phyloP scores from a whole-genome alignment of 2,888 invertebrate genomes.

The Bimastos eiseni region DNA sequence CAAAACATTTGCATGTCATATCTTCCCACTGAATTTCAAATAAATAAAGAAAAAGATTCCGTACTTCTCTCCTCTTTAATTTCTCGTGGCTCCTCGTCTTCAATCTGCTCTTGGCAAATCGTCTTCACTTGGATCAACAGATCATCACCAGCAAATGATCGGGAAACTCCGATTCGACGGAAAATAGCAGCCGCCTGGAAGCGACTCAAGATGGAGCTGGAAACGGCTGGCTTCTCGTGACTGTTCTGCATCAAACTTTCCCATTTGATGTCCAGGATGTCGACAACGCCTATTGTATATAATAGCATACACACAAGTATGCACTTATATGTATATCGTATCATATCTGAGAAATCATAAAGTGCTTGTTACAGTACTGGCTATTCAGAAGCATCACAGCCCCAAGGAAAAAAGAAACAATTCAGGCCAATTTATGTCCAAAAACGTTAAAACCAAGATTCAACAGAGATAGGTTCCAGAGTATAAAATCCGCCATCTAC shows the following conservation, averaged over 20 bases:
- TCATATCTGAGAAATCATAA: too few relatives aligned
- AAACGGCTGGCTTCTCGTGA: slow-evolving; percentile 50
- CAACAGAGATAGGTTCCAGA: neutral
- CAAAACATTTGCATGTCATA: too few relatives aligned
- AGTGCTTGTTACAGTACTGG: too few relatives aligned
- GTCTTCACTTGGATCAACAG: slow-evolving; percentile 64
- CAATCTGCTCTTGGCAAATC: slow-evolving; percentile 50
- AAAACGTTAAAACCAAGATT: too few relatives aligned
- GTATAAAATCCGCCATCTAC: neutral
- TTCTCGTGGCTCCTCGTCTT: slow-evolving; percentile 43
- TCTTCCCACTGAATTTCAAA: neutral
- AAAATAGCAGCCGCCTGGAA: slow-evolving; percentile 82
- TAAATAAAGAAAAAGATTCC: neutral
- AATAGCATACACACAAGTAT: neutral
- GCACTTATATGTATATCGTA: neutral
- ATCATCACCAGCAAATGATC: slow-evolving; percentile 75
- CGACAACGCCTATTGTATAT: slow-evolving; percentile 71
- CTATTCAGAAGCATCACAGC: too few relatives aligned
- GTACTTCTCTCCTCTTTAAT: neutral
- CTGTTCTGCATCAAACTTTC: slow-evolving; percentile 70
- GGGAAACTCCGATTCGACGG: slow-evolving; percentile 78
- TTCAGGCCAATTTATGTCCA: too few relatives aligned
- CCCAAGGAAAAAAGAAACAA: too few relatives aligned
- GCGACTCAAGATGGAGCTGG: slow-evolving; percentile 72
- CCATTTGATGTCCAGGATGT: slow-evolving; percentile 95